Conservation (phyloP, 2,888 invertebrate genomes). For the Macrophya annulata region DNA sequence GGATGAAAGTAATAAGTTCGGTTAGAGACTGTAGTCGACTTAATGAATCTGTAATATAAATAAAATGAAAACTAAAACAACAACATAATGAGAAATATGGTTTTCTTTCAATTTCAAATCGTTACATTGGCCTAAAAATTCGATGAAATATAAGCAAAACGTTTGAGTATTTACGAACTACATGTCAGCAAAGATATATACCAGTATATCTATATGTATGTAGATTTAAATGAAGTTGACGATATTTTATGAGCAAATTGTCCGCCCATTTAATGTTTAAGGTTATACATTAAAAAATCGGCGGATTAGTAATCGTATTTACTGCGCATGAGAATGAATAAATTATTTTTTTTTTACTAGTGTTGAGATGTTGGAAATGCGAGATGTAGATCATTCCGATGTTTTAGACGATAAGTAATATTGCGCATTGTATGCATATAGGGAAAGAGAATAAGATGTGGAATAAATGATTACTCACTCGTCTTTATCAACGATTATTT, state of each 20-base stretch:
- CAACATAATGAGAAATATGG: background rate
- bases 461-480: conserved; percentile 57
- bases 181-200: background rate
- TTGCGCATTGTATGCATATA: conserved; percentile 5
- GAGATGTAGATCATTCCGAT: background rate
- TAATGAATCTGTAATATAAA: conserved; percentile 51
- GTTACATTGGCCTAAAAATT: background rate
- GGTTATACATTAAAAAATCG: background rate
- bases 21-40: conserved; percentile 55
- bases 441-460: background rate
- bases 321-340: background rate
- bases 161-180: background rate
- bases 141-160: background rate
- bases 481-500: conserved; percentile 37
- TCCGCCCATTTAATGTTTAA: background rate
- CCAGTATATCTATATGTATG: conserved; percentile 65
- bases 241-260: background rate
- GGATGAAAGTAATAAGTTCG: conserved; percentile 76
- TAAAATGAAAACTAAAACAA: conserved; percentile 70
- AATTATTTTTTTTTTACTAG: background rate
- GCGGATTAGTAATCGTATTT: background rate
- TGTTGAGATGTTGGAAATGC: background rate
- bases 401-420: background rate
- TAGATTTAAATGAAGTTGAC: background rate
- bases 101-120: background rate